Percentiles rank a stretch among this genome's conserved stretches.
Conservation (phyloP, 92 coral and sea anemone genomes). For the Phenganax subtilis region DNA sequence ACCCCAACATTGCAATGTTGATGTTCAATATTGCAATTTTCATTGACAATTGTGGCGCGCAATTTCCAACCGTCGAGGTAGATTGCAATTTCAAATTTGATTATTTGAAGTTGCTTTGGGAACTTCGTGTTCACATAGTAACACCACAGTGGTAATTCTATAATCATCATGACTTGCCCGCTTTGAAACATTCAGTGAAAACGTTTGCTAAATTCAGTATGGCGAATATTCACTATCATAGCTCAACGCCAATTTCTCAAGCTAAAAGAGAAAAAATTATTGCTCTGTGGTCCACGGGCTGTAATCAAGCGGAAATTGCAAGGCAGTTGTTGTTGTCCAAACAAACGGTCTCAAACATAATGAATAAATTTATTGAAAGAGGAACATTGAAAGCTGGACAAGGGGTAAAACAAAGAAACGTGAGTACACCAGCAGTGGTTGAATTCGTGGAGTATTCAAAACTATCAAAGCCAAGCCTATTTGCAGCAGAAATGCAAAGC, state of each 20-base stretch:
- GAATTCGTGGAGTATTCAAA: conserved; percentile 47
- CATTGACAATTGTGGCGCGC: background rate
- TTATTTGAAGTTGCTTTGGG: background rate
- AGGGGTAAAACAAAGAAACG: conserved; percentile 43
- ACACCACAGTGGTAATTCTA: no score
- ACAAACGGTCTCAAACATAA: conserved; percentile 41
- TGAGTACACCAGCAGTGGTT: conserved; percentile 28
- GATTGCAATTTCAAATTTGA: background rate
- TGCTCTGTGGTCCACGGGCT: conserved; percentile 29
- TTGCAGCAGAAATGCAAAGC: conserved; percentile 12
- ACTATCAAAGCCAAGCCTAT: conserved; percentile 36
- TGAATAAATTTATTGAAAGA: conserved; percentile 22
- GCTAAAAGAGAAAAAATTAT: conserved; percentile 29
- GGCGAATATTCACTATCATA: background rate
- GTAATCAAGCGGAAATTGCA: conserved; percentile 18
- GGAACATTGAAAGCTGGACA: conserved; percentile 44
- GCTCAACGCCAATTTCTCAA: background rate
- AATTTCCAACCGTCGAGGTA: conserved; percentile 6
- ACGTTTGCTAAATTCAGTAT: no score
- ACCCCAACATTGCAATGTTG: background rate
- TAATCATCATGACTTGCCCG: no score
- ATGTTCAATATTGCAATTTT: conserved; percentile 14
- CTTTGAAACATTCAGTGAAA: no score
- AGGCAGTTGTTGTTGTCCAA: conserved; percentile 11
- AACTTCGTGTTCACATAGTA: no score